A percentile compares a stretch with the other conserved stretches of the same genome.
Conservation (phyloP, 2,888 invertebrate genomes). For the Chorisops tibialis region DNA sequence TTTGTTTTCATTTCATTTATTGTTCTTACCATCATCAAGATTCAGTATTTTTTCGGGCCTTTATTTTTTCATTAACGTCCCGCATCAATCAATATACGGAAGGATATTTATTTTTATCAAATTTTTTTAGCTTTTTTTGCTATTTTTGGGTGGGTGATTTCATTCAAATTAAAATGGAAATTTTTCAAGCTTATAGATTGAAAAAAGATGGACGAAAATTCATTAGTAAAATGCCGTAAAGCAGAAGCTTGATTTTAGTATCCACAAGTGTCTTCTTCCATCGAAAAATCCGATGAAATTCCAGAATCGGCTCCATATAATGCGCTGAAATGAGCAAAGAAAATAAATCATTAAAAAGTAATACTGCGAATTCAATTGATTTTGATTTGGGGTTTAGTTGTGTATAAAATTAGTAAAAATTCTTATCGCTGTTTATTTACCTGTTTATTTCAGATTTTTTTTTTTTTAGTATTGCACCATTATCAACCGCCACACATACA, state of each 20-base stretch:
- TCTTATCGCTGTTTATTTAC: too few species aligned
- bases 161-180: background rate
- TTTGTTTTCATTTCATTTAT: background rate
- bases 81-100: background rate
- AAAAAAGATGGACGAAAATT: background rate
- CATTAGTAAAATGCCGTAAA: conserved; percentile 3
- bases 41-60: background rate
- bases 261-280: conserved; percentile 68
- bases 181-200: background rate
- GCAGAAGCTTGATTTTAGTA: conserved; percentile 5
- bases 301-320: conserved; percentile 77
- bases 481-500: too few species aligned
- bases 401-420: too few species aligned
- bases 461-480: too few species aligned
- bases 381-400: too few species aligned
- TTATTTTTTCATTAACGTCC: background rate
- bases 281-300: conserved; percentile 72
- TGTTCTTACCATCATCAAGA: background rate
- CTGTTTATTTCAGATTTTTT: too few species aligned
- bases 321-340: conserved; percentile 59
- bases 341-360: background rate
- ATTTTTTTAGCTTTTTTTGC: background rate
- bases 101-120: background rate
- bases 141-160: background rate
- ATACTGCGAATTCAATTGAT: too few species aligned